These are phyloP conservation scores for Apocrypta bakeri DNA, from an alignment of 1,140 invertebrate genomes.

Conservation along the genomic window DNA sequence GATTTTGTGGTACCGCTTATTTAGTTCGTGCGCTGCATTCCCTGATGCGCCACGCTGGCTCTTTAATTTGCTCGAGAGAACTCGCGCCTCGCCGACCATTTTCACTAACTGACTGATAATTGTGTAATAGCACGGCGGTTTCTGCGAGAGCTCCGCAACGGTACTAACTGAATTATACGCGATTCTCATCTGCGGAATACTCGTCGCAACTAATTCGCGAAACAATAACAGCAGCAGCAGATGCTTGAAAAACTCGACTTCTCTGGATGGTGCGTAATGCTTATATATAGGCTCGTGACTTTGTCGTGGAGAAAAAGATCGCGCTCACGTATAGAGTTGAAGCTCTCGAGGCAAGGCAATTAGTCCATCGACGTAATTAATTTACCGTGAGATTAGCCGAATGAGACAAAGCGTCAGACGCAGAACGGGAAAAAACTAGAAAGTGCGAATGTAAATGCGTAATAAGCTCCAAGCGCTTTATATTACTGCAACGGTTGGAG, in stretches of 20 bases:
- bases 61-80: not conserved
- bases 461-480: too few species aligned
- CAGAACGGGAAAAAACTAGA: too few species aligned
- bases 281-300: too few species aligned
- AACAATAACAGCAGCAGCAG: not conserved
- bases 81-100: not conserved
- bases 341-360: not conserved
- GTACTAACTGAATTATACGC: not conserved
- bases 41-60: not conserved
- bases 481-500: too few species aligned
- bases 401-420: slow-evolving; percentile 10
- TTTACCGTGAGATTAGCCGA: slow-evolving; percentile 19
- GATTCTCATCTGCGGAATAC: not conserved
- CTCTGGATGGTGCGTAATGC: too few species aligned
- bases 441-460: too few species aligned
- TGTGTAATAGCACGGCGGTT: not conserved
- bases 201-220: too few species aligned
- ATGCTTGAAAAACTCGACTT: not conserved
- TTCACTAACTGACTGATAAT: not conserved
- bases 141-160: not conserved
- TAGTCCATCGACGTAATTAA: slow-evolving; percentile 34
- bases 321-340: too few species aligned
- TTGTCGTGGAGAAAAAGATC: too few species aligned
- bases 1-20: slow-evolving; percentile 34
- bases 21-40: slow-evolving; percentile 11